Base-by-base conservation (phyloP, 1,140 invertebrate genomes). In the Homarus americanus region DNA sequence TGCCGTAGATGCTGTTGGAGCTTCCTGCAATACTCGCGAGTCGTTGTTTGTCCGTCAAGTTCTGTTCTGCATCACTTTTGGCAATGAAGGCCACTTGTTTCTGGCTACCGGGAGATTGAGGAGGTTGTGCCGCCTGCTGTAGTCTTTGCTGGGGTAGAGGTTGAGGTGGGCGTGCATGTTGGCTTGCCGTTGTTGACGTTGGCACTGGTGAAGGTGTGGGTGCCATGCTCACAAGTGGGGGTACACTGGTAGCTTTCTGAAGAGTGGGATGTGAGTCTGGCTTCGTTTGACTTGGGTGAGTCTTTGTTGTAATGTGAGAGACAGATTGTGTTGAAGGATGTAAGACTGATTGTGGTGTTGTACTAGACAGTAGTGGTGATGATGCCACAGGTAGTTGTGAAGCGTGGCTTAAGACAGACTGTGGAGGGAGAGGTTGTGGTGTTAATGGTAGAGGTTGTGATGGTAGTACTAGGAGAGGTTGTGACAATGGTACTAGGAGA, bases 61-160 rank as follows among this genome's bases (percentile, higher is more conserved):
- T 41, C 75, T 78, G 69, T 41, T 90, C 82, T 78, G n/a, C 44
- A 53, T 90, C 80, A 76, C 28, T 63, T 58, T 90, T 90, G 38
- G 40, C 32, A 41, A 41, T 72, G 66, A 90, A 75, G 32, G 80
- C 49, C 28, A 58, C 82, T 63, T 83, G 80, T 63, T 78, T 90
- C 28, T 90, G 88, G 28, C 66, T 82, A 76, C 79, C 34, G 2
- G 72, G 80, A 12, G 88, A 83, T 32, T 91, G 87, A 38, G 89
- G 66, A 44, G 87, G 90, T 76, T 89, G 87, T 63, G 34, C 20
- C 20, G 79, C 9, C 28, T 91, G 92, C 28, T 92, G 85, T 36
- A 87, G 44, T 91, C 96, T 96, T 78, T 96, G 96, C 92, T 97
- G 96, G 9, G 97, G 94, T 1, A 98, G 94, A 20, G 98, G 94